Evolutionary conservation across 1,140 invertebrate genomes (phyloP).

Genomic region (Drosophila malerkotliana): DNA sequence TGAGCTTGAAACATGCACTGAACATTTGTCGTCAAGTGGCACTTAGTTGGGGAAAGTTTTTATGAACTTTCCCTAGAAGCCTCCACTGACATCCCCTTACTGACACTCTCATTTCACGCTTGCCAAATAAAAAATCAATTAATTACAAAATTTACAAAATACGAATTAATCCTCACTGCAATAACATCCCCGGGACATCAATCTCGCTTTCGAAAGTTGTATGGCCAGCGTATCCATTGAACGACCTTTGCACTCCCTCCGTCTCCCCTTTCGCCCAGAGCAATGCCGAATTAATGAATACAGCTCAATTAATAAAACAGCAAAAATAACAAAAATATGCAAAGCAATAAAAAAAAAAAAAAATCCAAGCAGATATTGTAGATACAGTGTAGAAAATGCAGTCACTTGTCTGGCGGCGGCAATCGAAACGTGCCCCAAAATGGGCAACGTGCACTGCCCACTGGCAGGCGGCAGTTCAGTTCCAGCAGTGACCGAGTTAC

Average conservation of each 20-base stretch:
- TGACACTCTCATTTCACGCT: slow-evolving; percentile 25
- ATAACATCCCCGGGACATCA: slow-evolving; percentile 42
- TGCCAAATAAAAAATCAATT: slow-evolving; percentile 22
- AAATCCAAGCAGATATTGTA: slow-evolving; percentile 12
- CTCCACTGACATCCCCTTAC: neutral
- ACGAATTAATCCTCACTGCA: slow-evolving; percentile 20
- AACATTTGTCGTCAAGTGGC: slow-evolving; percentile 9
- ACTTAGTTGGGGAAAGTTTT: slow-evolving; percentile 3
- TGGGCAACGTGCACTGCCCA: slow-evolving; percentile 65
- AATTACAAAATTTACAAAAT: slow-evolving; percentile 18
- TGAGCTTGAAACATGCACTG: slow-evolving; percentile 67
- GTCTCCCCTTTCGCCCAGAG: slow-evolving; percentile 33
- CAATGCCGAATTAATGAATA: slow-evolving; percentile 60
- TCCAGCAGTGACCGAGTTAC: slow-evolving; percentile 68
- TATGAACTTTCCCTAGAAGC: slow-evolving; percentile 8
- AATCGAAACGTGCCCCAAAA: slow-evolving; percentile 65
- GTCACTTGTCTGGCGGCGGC: slow-evolving; percentile 31
- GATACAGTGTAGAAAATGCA: slow-evolving; percentile 51
- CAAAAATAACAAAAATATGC: slow-evolving; percentile 29
- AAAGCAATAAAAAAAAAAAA: slow-evolving; percentile 15
- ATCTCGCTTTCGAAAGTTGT: slow-evolving; percentile 70
- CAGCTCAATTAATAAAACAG: slow-evolving; percentile 68
- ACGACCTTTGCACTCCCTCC: slow-evolving; percentile 25
- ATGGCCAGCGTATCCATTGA: slow-evolving; percentile 41
- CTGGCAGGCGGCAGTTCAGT: slow-evolving; percentile 35